Evolutionary conservation across 2,888 invertebrate genomes (phyloP).

Genomic region (Andrena hattorfiana): DNA sequence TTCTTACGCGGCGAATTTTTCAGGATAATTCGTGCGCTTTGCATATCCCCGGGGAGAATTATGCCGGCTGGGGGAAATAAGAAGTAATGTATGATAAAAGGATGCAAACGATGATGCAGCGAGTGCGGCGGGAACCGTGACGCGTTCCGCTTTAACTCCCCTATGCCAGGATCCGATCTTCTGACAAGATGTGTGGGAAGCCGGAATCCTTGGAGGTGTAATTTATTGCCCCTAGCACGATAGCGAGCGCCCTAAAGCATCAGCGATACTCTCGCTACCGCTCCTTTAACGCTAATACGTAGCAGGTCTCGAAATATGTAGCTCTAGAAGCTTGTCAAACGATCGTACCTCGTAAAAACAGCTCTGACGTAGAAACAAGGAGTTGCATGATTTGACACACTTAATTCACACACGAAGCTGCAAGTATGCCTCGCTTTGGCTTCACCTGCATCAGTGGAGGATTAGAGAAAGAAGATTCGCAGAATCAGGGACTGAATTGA

Average conservation of each 20-base stretch:
- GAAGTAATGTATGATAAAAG: slow-evolving; percentile 33
- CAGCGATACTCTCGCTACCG: slow-evolving; percentile 29
- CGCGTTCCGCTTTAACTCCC: slow-evolving; percentile 50
- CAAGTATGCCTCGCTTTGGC: too few relatives aligned
- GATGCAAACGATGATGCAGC: slow-evolving; percentile 22
- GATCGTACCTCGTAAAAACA: too few relatives aligned
- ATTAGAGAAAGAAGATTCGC: background rate
- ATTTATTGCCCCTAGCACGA: slow-evolving; percentile 41
- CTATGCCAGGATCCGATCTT: slow-evolving; percentile 48
- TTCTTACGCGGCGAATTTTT: background rate
- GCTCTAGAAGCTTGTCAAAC: too few relatives aligned
- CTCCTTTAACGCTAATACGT: slow-evolving; percentile 13
- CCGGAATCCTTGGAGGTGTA: slow-evolving; percentile 44
- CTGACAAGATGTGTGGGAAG: slow-evolving; percentile 54
- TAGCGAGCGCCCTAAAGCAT: slow-evolving; percentile 35
- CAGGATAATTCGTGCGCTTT: slow-evolving; percentile 1
- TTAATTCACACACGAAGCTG: too few relatives aligned
- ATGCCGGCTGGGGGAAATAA: background rate
- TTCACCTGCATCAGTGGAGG: too few relatives aligned
- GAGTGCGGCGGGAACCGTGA: slow-evolving; percentile 23
- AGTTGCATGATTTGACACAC: too few relatives aligned
- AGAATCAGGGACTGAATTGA: background rate
- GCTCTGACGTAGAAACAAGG: too few relatives aligned
- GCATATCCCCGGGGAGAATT: slow-evolving; percentile 10
- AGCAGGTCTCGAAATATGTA: background rate